phyloP scores from a whole-genome alignment of 1,140 invertebrate species.

The Diorhabda carinulata region DNA sequence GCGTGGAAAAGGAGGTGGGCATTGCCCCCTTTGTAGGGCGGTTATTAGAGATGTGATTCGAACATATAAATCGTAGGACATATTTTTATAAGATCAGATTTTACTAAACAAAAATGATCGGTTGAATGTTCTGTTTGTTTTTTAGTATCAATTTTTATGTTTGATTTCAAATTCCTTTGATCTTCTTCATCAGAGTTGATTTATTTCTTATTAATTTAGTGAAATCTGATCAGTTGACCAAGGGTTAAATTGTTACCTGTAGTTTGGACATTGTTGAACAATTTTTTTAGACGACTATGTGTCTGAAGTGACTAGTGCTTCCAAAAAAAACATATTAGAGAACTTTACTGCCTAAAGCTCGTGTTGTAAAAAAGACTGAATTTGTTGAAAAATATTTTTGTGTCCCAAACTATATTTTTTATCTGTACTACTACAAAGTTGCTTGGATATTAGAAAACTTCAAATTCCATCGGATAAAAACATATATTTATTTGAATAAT shows the following conservation, averaged over 20 bases:
- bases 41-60: conserved; percentile 92
- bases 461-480: no score
- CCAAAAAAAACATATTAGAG: conserved; percentile 13
- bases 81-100: no score
- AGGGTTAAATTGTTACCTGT: conserved; percentile 6
- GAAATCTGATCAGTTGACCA: neutral
- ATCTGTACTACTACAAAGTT: conserved; percentile 11
- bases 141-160: no score
- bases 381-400: conserved; percentile 18
- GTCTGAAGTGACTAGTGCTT: conserved; percentile 19
- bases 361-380: conserved; percentile 17
- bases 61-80: conserved; percentile 82
- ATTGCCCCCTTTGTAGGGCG: conserved; percentile 91
- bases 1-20: conserved; percentile 80
- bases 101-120: no score
- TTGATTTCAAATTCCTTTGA: no score
- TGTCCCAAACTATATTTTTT: conserved; percentile 6
- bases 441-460: no score
- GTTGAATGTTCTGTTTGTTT: no score
- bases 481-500: no score
- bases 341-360: conserved; percentile 11
- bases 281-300: conserved; percentile 1
- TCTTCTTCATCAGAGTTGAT: no score
- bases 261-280: neutral
- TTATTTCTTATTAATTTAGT: no score